Base-by-base conservation (phyloP, 2,888 invertebrate genomes). In the Pyrrhosoma nymphula region DNA sequence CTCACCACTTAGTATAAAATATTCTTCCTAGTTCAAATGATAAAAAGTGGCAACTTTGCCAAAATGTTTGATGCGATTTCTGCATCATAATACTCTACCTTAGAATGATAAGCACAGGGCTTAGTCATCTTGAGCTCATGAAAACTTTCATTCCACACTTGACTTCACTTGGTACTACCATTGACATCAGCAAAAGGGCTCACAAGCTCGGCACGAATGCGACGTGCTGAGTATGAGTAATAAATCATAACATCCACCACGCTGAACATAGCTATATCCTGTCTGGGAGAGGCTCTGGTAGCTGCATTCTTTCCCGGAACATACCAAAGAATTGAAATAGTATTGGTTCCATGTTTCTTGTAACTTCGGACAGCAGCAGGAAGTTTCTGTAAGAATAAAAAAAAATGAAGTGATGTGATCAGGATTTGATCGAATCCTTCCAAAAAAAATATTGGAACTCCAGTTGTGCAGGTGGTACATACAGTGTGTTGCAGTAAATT, bases 181-280 rank as follows among this genome's bases (percentile, higher is more conserved):
- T 35, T n/a, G 12, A 69, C 47, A 35, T n/a, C 30, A 88, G 47
- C 56, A 88, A 95, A 88, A 56, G 95, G 88, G 60, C 35, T 95
- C 6, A 95, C 55, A 14, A 82, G 75, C 90, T 91, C 88, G 75
- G 60, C 39, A 60, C 93, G 93, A 14, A 93, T 69, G 47, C 69
- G 69, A 0, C 93, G 35, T 14, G n/a, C 18, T 23, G 93, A 26
- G n/a, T 93, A 93, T 14, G 93, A 93, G 47, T 93, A 93, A 55
- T 93, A 93, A n/a, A 93, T 93, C 69, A 69, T 47, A 14, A 93
- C 63, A 47, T 47, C 69, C 47, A 93, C 93, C n/a, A 93, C n/a
- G n/a, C 93, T 93, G 69, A 93, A 93, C 69, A 69, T 93, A 16
- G 93, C n/a, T n/a, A 93, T 93, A 8, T 93, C 93, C 69, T 93